phyloP scores from a whole-genome alignment of 2,113 vertebrate species.

The Romanogobio albipinnatus region DNA sequence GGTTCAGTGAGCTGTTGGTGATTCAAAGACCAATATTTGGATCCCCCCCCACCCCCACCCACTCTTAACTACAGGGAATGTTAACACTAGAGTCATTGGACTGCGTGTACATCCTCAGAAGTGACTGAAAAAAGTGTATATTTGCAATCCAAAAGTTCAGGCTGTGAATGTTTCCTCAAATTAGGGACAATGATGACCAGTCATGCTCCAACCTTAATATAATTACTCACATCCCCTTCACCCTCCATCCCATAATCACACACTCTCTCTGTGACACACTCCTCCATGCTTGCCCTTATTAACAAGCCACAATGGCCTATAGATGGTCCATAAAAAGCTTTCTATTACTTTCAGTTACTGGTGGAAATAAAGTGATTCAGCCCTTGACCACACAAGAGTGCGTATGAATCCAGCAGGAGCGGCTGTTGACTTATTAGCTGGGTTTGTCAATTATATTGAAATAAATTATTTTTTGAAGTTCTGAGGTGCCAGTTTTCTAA shows the following conservation, averaged over 20 bases:
- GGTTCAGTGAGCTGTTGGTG: constrained; percentile 60
- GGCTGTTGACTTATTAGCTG: neutral
- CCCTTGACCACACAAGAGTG: neutral
- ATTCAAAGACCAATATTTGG: constrained; percentile 62
- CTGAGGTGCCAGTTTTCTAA: too few relatives aligned
- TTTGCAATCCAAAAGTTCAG: constrained; percentile 24
- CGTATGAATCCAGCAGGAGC: neutral
- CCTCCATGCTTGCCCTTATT: constrained; percentile 48
- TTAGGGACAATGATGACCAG: constrained; percentile 41
- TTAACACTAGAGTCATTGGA: constrained; percentile 39
- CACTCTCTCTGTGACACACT: constrained; percentile 29
- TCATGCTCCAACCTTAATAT: constrained; percentile 58
- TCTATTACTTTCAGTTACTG: constrained; percentile 18
- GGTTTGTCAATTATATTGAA: neutral
- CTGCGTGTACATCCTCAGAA: constrained; percentile 6
- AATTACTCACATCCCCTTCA: constrained; percentile 52
- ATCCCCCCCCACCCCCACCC: too few relatives aligned
- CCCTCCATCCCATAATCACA: constrained; percentile 53
- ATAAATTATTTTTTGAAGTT: neutral
- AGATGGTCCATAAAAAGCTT: constrained; percentile 22
- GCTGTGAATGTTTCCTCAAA: constrained; percentile 40
- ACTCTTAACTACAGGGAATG: constrained; percentile 17
- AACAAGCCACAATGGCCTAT: constrained; percentile 57
- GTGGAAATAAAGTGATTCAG: constrained; percentile 27
- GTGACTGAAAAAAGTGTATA: neutral